Evolutionary conservation across 2,888 invertebrate species (phyloP).

Genomic region (Eristalinus sepulchralis): DNA sequence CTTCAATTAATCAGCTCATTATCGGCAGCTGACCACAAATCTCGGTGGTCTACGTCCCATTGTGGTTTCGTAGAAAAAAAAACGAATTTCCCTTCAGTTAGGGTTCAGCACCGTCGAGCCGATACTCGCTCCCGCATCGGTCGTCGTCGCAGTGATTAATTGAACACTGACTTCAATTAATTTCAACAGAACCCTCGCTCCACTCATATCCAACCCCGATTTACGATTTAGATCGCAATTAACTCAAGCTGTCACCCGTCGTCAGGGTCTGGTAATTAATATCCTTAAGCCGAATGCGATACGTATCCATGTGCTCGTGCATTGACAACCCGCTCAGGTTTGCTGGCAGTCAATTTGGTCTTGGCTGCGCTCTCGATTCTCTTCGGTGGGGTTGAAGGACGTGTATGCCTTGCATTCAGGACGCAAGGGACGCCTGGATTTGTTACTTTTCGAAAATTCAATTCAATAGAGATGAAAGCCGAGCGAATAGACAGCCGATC

Average conservation of each 20-base stretch:
- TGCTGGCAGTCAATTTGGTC: not conserved
- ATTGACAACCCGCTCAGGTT: not conserved
- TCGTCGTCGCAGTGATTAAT: slow-evolving; percentile 7
- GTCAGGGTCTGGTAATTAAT: slow-evolving; percentile 9
- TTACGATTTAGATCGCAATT: slow-evolving; percentile 1
- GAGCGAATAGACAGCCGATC: slow-evolving; percentile 51
- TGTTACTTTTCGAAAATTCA: slow-evolving; percentile 60
- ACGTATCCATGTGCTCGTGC: not conserved
- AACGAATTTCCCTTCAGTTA: not conserved
- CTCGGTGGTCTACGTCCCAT: not conserved
- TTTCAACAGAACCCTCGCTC: not conserved
- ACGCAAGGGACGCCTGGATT: no score
- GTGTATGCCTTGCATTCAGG: no score
- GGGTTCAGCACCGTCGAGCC: not conserved
- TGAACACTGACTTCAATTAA: not conserved
- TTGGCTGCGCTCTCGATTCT: slow-evolving; percentile 17
- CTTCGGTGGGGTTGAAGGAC: no score
- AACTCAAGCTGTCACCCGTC: not conserved
- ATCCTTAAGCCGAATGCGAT: not conserved
- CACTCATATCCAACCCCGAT: not conserved
- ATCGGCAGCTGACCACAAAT: not conserved
- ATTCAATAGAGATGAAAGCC: slow-evolving; percentile 46
- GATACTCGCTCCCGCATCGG: not conserved
- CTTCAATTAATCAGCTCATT: not conserved
- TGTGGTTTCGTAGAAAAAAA: not conserved